Evolutionary conservation across 1,140 invertebrate species (phyloP).

Genomic region (Drusus annulatus): DNA sequence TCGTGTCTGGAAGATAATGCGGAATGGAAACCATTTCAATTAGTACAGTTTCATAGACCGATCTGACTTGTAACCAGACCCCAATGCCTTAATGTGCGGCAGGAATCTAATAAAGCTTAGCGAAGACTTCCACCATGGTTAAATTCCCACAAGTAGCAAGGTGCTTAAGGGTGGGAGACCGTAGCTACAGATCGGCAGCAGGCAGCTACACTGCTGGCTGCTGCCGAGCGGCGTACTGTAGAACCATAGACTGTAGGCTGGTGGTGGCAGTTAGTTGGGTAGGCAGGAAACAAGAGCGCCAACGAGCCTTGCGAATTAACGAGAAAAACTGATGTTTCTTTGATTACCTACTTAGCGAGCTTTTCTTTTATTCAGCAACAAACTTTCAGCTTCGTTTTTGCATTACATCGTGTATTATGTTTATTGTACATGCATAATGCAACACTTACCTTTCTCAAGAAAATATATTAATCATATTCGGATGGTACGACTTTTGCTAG

Average conservation of each 20-base stretch:
- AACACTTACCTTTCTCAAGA: no score
- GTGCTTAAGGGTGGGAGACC: background rate
- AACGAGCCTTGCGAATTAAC: constrained; percentile 36
- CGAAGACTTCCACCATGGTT: constrained; percentile 31
- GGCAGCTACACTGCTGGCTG: no score
- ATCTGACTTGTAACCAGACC: constrained; percentile 36
- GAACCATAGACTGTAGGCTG: no score
- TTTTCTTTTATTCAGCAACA: constrained; percentile 47
- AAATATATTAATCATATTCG: no score
- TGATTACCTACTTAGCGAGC: constrained; percentile 51
- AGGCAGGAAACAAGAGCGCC: background rate
- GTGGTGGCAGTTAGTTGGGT: background rate
- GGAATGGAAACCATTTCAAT: constrained; percentile 31
- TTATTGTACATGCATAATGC: no score
- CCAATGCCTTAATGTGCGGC: constrained; percentile 46
- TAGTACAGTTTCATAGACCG: constrained; percentile 37
- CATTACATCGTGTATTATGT: no score
- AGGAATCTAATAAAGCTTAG: constrained; percentile 58
- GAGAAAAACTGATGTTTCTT: constrained; percentile 55
- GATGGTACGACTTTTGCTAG: no score
- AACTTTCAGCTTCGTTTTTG: no score
- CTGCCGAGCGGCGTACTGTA: no score
- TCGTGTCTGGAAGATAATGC: background rate
- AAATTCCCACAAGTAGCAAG: constrained; percentile 12
- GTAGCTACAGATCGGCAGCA: background rate